phyloP scores from a whole-genome alignment of 35 echinoderm and acorn worm species.

The Amphiura filiformis region DNA sequence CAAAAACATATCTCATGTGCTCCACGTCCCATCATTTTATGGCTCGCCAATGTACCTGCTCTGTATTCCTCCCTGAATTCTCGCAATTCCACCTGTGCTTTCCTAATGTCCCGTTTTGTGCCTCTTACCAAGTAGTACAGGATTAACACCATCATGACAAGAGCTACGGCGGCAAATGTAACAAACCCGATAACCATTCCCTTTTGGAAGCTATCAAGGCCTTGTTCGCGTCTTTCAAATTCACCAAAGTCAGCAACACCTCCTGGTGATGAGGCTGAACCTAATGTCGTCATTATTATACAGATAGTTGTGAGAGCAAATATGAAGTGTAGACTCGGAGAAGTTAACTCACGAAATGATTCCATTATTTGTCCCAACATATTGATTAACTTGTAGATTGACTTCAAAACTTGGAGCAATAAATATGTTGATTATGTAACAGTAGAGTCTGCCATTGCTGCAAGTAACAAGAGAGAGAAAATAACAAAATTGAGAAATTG shows the following conservation, averaged over 20 bases:
- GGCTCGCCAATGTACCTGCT: neutral
- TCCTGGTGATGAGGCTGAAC: neutral
- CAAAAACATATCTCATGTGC: neutral
- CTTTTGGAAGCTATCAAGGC: slow-evolving; percentile 28
- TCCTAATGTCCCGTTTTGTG: slow-evolving; percentile 11
- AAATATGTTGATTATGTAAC: too few relatives aligned
- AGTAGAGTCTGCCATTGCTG: too few relatives aligned
- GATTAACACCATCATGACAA: slow-evolving; percentile 31
- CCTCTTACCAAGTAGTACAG: slow-evolving; percentile 23
- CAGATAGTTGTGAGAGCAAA: neutral
- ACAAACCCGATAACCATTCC: slow-evolving; percentile 40
- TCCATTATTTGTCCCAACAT: too few relatives aligned
- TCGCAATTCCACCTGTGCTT: slow-evolving; percentile 20
- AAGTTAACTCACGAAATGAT: neutral
- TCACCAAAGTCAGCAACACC: neutral
- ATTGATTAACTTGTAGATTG: too few relatives aligned
- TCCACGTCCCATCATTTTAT: neutral
- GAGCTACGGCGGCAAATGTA: slow-evolving; percentile 25
- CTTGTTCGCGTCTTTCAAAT: neutral
- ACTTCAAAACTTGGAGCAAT: too few relatives aligned
- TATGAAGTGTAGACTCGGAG: neutral
- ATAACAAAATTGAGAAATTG: too few relatives aligned
- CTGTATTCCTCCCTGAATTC: slow-evolving; percentile 22
- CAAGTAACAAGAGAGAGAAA: too few relatives aligned
- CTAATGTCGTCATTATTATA: neutral